Evolutionary conservation across 2,888 invertebrate species (phyloP).

Genomic region (Crematogaster levior): DNA sequence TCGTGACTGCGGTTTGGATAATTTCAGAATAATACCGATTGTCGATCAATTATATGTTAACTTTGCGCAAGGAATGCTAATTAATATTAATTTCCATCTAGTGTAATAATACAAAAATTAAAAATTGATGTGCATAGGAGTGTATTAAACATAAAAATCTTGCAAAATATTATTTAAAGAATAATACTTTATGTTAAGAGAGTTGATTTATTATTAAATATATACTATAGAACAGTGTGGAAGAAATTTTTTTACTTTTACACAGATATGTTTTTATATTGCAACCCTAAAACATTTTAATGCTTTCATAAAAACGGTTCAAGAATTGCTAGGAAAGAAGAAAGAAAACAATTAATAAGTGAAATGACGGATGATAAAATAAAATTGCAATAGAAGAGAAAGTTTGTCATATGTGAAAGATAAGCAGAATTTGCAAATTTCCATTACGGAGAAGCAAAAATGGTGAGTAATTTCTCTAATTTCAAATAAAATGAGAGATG

Average conservation of each 20-base stretch:
- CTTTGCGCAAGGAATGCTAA: background rate
- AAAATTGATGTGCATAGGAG: background rate
- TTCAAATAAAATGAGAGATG: background rate
- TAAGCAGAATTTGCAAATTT: conserved; percentile 5
- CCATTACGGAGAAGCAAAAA: background rate
- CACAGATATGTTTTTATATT: background rate
- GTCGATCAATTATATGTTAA: conserved; percentile 1
- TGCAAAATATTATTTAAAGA: background rate
- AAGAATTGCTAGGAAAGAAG: background rate
- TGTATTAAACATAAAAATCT: background rate
- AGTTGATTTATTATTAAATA: conserved; percentile 11
- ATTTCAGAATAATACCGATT: background rate
- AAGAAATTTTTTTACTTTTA: background rate
- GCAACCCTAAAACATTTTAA: background rate
- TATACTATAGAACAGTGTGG: background rate
- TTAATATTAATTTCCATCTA: conserved; percentile 5
- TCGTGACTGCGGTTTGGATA: conserved; percentile 49
- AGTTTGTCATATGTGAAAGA: background rate
- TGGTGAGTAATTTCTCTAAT: conserved; percentile 32
- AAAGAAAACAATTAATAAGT: background rate
- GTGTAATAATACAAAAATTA: background rate
- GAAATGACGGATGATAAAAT: background rate
- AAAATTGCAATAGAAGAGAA: background rate
- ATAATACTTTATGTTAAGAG: background rate
- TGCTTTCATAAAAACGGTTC: background rate